Evolutionary conservation across 2,888 invertebrate species (phyloP).

Genomic region (Oasisia sp.): DNA sequence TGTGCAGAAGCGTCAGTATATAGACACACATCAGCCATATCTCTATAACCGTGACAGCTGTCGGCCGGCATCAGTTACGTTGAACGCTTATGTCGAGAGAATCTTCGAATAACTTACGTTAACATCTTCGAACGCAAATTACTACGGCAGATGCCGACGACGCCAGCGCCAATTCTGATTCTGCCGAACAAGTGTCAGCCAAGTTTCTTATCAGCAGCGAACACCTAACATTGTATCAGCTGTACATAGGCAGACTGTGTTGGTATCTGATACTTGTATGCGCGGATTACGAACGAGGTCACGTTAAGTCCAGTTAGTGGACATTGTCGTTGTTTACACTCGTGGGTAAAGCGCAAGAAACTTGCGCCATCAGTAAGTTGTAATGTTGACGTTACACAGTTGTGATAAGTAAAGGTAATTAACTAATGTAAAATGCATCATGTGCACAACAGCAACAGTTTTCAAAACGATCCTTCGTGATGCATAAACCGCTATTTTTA

Average conservation of each 20-base stretch:
- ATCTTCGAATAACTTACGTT: background rate
- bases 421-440: background rate
- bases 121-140: background rate
- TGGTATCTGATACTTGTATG: background rate
- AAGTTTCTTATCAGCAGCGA: background rate
- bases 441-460: background rate
- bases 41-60: background rate
- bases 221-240: slow-evolving; percentile 13
- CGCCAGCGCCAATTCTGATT: background rate
- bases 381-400: too few relatives aligned
- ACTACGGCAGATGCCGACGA: background rate
- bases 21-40: background rate
- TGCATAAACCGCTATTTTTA: background rate
- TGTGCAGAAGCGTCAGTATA: background rate
- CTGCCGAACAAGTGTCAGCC: background rate
- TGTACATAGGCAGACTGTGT: background rate
- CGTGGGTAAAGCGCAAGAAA: background rate
- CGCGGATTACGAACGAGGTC: background rate
- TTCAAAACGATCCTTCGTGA: background rate
- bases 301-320: background rate
- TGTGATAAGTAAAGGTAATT: background rate
- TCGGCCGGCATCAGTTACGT: background rate
- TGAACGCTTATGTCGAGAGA: too few relatives aligned
- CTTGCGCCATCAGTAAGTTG: background rate
- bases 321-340: background rate